Percentiles rank a stretch among this genome's conserved stretches.
Conservation (phyloP, 2,888 invertebrate genomes). For the Eupithecia subumbrata region DNA sequence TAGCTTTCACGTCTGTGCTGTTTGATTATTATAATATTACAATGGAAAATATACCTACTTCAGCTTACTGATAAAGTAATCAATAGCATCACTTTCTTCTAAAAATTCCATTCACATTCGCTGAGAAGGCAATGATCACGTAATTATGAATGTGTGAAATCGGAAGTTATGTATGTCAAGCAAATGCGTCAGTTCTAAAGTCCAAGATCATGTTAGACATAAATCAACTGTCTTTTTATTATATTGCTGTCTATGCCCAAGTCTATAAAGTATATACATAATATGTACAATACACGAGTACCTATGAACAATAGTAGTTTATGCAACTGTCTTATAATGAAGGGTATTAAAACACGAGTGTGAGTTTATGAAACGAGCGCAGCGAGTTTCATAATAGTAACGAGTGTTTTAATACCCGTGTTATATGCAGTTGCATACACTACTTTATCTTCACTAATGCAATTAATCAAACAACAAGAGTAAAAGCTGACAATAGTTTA, state of each 20-base stretch:
- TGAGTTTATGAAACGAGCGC: too few relatives aligned
- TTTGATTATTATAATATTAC: not conserved
- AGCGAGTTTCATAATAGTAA: too few relatives aligned
- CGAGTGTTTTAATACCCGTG: too few relatives aligned
- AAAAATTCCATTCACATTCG: constrained; percentile 7
- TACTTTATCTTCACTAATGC: too few relatives aligned
- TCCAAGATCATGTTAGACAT: constrained; percentile 17
- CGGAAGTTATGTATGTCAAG: constrained; percentile 9
- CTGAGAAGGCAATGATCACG: not conserved
- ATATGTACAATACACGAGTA: not conserved
- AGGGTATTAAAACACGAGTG: too few relatives aligned
- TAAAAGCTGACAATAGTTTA: too few relatives aligned
- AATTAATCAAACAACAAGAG: too few relatives aligned
- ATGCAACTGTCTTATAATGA: too few relatives aligned
- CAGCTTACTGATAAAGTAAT: not conserved
- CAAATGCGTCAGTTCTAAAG: constrained; percentile 19
- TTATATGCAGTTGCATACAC: too few relatives aligned
- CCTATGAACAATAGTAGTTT: too few relatives aligned
- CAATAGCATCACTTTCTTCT: constrained; percentile 1
- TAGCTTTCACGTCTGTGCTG: not conserved
- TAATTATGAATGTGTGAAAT: constrained; percentile 23
- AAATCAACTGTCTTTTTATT: not conserved
- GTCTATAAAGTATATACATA: not conserved
- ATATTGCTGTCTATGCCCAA: not conserved
- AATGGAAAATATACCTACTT: constrained; percentile 11